A percentile compares a stretch with the other conserved stretches of the same genome.
Evolutionary conservation across 2,797 vertebrate genomes (phyloP).

Genomic region (Anabas testudineus): DNA sequence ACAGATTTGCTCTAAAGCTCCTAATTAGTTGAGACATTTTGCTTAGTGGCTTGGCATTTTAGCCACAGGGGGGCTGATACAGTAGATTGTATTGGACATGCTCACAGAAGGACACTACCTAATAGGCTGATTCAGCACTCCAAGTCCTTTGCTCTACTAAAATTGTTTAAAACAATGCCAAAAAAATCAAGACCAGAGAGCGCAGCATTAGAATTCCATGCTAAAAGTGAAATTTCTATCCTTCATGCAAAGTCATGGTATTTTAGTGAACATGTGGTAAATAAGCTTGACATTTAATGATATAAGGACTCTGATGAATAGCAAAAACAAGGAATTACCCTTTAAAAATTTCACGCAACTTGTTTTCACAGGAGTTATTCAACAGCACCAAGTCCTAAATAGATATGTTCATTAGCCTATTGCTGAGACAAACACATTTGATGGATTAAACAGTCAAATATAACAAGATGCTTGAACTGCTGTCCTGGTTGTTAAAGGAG

Average conservation of each 20-base stretch:
- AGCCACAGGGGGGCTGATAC: conserved; percentile 77
- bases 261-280: conserved; percentile 44
- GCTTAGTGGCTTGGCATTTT: conserved; percentile 78
- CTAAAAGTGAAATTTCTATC: conserved; percentile 21
- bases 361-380: conserved; percentile 51
- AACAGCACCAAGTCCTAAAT: conserved; percentile 57
- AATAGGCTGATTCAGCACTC: conserved; percentile 73
- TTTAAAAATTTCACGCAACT: conserved; percentile 55
- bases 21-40: conserved; percentile 80
- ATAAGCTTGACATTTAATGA: conserved; percentile 40
- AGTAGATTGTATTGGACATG: conserved; percentile 76
- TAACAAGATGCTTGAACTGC: conserved; percentile 81
- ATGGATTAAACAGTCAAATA: conserved; percentile 84
- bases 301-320: conserved; percentile 48
- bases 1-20: conserved; percentile 61
- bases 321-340: conserved; percentile 59
- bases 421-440: conserved; percentile 84
- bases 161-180: conserved; percentile 45
- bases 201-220: conserved; percentile 15
- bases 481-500: conserved; percentile 77
- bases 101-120: conserved; percentile 59
- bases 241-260: conserved; percentile 25
- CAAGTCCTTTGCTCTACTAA: conserved; percentile 40
- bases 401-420: conserved; percentile 79
- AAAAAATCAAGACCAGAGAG: conserved; percentile 26